These are phyloP conservation scores for Phasianus colchicus DNA, from an alignment of 2,113 vertebrate species.

Conservation along the genomic window DNA sequence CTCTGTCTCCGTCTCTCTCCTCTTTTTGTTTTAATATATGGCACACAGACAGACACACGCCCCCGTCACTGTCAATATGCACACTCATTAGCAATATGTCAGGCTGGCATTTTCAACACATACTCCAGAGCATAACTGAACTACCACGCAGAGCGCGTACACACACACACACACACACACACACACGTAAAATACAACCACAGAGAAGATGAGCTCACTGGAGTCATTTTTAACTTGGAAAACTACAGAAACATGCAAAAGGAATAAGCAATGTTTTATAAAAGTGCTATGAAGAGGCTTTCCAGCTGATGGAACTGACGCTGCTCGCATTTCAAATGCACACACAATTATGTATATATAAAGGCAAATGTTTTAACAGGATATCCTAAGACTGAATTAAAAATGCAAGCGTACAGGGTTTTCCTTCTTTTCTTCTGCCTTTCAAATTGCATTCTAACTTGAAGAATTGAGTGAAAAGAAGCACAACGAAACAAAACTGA, in stretches of 20 bases:
- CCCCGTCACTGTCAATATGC: constrained; percentile 75
- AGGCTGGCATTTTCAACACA: constrained; percentile 75
- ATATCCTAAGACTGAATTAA: background rate
- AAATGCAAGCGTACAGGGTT: rapidly evolving
- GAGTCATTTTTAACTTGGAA: constrained; percentile 28
- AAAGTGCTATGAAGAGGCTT: background rate
- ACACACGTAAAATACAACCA: constrained; percentile 15
- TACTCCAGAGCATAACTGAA: constrained; percentile 65
- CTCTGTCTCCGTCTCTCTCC: constrained; percentile 57
- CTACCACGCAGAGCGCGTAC: constrained; percentile 31
- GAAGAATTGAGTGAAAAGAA: background rate
- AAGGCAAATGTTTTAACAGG: background rate
- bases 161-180: background rate
- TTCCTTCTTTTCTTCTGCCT: background rate
- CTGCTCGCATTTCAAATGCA: background rate
- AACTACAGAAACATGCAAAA: background rate
- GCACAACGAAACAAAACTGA: background rate
- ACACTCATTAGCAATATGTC: constrained; percentile 77
- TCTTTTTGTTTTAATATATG: constrained; percentile 69
- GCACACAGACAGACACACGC: constrained; percentile 51
- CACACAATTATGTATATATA: background rate
- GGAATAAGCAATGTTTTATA: background rate
- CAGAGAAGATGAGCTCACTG: background rate
- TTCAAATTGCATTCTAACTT: background rate
- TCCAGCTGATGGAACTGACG: background rate